Base-by-base conservation (phyloP, 2,888 invertebrate genomes). In the Sisyra nigra region DNA sequence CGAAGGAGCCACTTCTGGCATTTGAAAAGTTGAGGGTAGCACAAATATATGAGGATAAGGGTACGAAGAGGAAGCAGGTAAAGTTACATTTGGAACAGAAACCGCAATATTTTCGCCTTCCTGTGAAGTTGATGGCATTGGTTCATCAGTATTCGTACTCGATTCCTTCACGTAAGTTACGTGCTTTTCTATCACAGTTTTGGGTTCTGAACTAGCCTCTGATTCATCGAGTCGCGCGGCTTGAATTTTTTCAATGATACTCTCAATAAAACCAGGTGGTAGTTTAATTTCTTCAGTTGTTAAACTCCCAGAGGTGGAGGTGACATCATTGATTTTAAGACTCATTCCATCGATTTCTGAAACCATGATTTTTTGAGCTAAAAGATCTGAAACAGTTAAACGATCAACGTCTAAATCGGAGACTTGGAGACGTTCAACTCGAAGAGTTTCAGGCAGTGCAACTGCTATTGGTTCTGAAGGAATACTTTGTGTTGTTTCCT, bases 331-430 rank as follows among this genome's bases (percentile, higher is more conserved):
- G 0, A 83, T 75, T 48, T 74, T 76, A 48, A 87, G 68, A 30
- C 77, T 74, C 51, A 74, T 70, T 5, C 84, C 80, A 54, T 86
- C 85, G 46, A 87, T 74, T 58, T 86, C 84, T 0, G 85, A 84
- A 0, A 86, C 85, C 40, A 79, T 67, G 47, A 87, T 81, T 57
- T 80, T 83, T 44, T 76, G 77, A 0, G 87, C 85, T 57, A 84
- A 77, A 34, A 87, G 61, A 52, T 84, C 83, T 45, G 79, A 77
- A 0, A 87, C 86, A 48, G 76, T 81, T 14, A 88, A 58, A 40
- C 79, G 70, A 44, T 85, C 84, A 1, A 88, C 86, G 55, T 84
- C 82, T 46, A 87, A 67, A 56, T 86, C 84, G 18, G 68, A 66
- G 1, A 87, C 74, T 56, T 81, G 78, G 31, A 84, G 63, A 50